These are phyloP conservation scores for Chelonus insularis DNA, from an alignment of 1,140 invertebrate species.

Conservation along the genomic window DNA sequence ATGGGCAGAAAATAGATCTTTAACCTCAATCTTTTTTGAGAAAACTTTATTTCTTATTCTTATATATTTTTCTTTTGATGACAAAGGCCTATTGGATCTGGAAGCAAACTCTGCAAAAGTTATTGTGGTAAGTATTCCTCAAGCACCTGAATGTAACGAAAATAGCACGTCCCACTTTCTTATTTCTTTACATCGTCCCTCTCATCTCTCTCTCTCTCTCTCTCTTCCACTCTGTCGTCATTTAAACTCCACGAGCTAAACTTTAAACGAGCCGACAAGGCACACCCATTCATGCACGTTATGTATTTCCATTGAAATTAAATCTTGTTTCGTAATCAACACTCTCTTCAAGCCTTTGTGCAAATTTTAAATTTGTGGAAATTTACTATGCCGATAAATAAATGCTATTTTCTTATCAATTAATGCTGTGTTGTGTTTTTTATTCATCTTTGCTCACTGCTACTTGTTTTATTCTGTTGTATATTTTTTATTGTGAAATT, in stretches of 20 bases:
- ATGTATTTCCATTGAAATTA: constrained; percentile 21
- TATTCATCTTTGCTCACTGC: too few species aligned
- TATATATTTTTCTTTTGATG: not conserved
- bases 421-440: too few species aligned
- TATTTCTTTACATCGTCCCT: constrained; percentile 10
- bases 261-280: constrained; percentile 23
- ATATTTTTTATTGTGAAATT: too few species aligned
- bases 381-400: too few species aligned
- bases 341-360: too few species aligned
- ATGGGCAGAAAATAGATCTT: not conserved
- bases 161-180: constrained; percentile 27
- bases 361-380: too few species aligned
- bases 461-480: too few species aligned
- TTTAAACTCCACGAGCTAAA: not conserved
- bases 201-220: not conserved
- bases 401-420: too few species aligned
- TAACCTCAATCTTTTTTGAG: not conserved
- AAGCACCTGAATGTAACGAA: constrained; percentile 27
- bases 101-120: constrained; percentile 11
- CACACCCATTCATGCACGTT: constrained; percentile 15
- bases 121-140: not conserved
- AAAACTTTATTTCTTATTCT: not conserved
- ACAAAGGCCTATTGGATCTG: constrained; percentile 7
- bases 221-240: not conserved
- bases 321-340: constrained; percentile 6